phyloP scores from a whole-genome alignment of 2,113 vertebrate species.

The Callorhinus ursinus region DNA sequence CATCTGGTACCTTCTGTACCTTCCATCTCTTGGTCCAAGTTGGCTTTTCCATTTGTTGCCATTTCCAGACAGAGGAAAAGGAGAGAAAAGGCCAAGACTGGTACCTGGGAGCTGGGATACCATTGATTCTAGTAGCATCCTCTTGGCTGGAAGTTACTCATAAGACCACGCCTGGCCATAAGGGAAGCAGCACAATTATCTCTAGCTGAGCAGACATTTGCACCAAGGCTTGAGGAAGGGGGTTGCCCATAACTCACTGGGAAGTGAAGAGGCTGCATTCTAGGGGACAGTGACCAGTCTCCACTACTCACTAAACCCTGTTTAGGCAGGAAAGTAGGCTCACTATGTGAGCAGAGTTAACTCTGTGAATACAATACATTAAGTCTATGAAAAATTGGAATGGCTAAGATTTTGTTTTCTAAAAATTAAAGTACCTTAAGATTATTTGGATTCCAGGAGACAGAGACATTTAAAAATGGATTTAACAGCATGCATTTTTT shows the following conservation, averaged over 20 bases:
- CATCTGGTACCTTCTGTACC: not conserved
- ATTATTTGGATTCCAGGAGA: not conserved
- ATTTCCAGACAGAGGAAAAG: not conserved
- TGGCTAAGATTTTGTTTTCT: slow-evolving; percentile 23
- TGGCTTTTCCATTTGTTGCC: not conserved
- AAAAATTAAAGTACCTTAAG: not conserved
- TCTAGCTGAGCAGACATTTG: not conserved
- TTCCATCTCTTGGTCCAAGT: not conserved
- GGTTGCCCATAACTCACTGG: not conserved
- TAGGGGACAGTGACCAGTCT: not conserved
- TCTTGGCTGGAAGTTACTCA: not conserved
- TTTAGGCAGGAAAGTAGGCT: not conserved
- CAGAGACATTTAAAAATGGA: not conserved
- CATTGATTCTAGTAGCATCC: not conserved
- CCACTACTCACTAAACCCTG: not conserved
- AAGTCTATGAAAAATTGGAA: not conserved
- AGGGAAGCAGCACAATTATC: not conserved
- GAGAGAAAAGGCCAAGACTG: not conserved
- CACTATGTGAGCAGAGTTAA: not conserved
- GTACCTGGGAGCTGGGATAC: not conserved
- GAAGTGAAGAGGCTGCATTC: not conserved
- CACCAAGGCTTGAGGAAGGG: not conserved
- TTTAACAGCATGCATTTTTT: not conserved
- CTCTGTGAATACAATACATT: not conserved
- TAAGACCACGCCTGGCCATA: not conserved